These are phyloP conservation scores for Gallinago stenura DNA, from an alignment of 2,797 vertebrate species.

Conservation along the genomic window DNA sequence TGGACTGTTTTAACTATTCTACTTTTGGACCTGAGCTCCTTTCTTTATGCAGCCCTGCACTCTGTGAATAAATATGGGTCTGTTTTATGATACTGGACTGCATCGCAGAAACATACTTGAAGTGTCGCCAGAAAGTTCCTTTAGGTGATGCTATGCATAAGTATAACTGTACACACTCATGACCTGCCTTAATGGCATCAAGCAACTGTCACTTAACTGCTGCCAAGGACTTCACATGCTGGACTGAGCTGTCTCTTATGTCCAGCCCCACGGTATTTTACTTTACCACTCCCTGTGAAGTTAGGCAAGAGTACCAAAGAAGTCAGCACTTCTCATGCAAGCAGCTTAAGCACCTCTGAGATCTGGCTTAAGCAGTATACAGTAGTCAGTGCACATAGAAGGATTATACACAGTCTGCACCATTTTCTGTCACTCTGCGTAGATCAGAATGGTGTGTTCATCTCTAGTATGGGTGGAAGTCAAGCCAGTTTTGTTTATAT, in stretches of 20 bases:
- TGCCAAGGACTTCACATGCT: background rate
- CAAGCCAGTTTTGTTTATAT: background rate
- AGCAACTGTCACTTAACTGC: background rate
- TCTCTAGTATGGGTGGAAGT: background rate
- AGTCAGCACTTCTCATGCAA: background rate
- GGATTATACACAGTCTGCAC: background rate
- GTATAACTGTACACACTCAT: background rate
- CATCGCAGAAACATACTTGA: background rate
- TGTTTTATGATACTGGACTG: background rate
- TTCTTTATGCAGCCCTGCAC: background rate
- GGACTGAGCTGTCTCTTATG: rapidly evolving
- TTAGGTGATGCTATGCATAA: background rate
- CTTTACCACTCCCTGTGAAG: background rate
- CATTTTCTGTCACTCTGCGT: background rate
- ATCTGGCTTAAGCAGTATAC: background rate
- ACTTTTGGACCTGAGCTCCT: background rate
- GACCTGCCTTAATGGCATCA: background rate
- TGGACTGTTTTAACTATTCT: background rate
- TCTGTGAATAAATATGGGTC: background rate
- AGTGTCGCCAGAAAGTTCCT: background rate
- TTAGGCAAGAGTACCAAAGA: background rate
- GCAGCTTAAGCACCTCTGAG: background rate
- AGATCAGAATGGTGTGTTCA: background rate
- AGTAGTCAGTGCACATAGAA: background rate
- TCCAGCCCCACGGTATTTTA: background rate